These are phyloP conservation scores for Neoniphon sammara DNA, from an alignment of 2,797 vertebrate genomes.

Conservation along the genomic window DNA sequence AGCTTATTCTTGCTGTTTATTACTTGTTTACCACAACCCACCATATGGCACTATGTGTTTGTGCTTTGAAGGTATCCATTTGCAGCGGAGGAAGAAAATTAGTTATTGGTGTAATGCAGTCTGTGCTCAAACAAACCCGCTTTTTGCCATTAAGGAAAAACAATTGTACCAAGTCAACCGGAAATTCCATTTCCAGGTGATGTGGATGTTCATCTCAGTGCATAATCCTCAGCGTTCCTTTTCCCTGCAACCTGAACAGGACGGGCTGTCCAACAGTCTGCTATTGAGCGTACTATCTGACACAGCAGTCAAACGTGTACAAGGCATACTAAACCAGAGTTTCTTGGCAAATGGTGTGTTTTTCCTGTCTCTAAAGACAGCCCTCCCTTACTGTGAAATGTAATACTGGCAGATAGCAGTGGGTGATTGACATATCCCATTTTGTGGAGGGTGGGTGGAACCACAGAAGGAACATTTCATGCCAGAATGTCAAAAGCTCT, in stretches of 20 bases:
- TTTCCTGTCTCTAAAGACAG: background rate
- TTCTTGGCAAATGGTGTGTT: background rate
- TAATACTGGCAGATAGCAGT: background rate
- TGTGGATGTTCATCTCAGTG: slow-evolving; percentile 2
- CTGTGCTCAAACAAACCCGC: slow-evolving; percentile 37
- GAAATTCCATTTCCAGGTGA: slow-evolving; percentile 58
- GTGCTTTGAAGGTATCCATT: slow-evolving; percentile 19
- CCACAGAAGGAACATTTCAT: background rate
- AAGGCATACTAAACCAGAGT: background rate
- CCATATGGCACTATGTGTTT: slow-evolving; percentile 9
- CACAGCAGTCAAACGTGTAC: too few relatives aligned
- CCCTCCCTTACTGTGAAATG: background rate
- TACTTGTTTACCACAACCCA: background rate
- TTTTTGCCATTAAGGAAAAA: slow-evolving; percentile 38
- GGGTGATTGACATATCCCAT: slow-evolving; percentile 29
- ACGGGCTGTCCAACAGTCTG: too few relatives aligned
- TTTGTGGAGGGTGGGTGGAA: background rate
- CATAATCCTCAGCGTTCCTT: slow-evolving; percentile 1
- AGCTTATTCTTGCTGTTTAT: background rate
- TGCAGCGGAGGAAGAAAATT: slow-evolving; percentile 28
- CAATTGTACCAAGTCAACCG: slow-evolving; percentile 47
- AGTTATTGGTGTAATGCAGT: slow-evolving; percentile 48
- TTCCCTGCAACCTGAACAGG: too few relatives aligned
- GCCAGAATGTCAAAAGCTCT: background rate
- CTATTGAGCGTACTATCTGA: too few relatives aligned